phyloP scores from a whole-genome alignment of 2,113 vertebrate genomes.

The Panthera leo region DNA sequence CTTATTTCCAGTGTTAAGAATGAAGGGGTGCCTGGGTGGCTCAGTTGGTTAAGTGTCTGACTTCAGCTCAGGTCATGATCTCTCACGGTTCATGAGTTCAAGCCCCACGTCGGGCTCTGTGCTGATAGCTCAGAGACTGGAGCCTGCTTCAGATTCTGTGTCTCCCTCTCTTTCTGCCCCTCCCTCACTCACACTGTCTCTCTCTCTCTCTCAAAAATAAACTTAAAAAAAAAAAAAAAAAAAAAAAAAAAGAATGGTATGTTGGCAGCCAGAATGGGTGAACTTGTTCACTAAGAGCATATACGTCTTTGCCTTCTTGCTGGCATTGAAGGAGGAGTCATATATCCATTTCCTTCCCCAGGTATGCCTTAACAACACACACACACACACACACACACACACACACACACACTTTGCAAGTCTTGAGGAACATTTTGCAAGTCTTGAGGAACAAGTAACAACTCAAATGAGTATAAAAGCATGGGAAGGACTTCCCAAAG shows the following conservation, averaged over 20 bases:
- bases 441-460: neutral
- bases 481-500: neutral
- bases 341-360: neutral
- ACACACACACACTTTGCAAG: neutral
- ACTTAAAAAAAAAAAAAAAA: too few species aligned
- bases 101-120: too few species aligned
- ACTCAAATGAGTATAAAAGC: neutral
- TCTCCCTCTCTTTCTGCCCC: too few species aligned
- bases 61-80: too few species aligned
- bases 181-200: too few species aligned
- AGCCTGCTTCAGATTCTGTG: too few species aligned
- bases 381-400: fast-evolving
- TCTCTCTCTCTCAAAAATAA: too few species aligned
- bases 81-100: too few species aligned
- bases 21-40: too few species aligned
- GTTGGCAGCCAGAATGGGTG: neutral
- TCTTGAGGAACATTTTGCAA: neutral
- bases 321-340: neutral
- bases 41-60: too few species aligned
- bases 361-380: neutral
- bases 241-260: neutral
- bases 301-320: neutral
- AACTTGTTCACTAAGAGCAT: neutral
- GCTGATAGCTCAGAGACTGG: too few species aligned
- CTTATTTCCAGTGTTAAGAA: neutral